phyloP scores from a whole-genome alignment of 2,888 invertebrate genomes.

The Anthrax anthrax region DNA sequence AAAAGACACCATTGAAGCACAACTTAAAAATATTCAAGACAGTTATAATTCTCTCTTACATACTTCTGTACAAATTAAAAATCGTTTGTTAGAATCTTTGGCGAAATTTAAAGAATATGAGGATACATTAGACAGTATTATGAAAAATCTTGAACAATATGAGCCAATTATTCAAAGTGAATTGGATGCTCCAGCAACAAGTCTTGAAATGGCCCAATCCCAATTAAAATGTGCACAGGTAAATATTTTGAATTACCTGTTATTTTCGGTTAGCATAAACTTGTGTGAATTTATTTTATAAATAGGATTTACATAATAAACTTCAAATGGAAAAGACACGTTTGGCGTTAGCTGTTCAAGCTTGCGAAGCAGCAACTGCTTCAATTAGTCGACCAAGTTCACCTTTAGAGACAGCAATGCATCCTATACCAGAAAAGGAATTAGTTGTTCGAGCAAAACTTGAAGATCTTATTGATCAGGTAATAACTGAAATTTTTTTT shows the following conservation, averaged over 20 bases:
- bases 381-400: slow-evolving; percentile 83
- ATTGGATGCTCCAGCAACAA: slow-evolving; percentile 58
- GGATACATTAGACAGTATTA: slow-evolving; percentile 72
- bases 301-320: slow-evolving; percentile 59
- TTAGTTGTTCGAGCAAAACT: slow-evolving; percentile 69
- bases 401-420: slow-evolving; percentile 71
- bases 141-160: slow-evolving; percentile 63
- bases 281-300: too few relatives aligned
- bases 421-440: slow-evolving; percentile 73
- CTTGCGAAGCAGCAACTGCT: slow-evolving; percentile 84
- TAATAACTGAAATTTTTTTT: slow-evolving; percentile 27
- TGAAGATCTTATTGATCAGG: slow-evolving; percentile 88
- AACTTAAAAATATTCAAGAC: slow-evolving; percentile 80
- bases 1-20: slow-evolving; percentile 64
- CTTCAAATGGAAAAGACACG: slow-evolving; percentile 79
- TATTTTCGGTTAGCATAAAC: too few relatives aligned
- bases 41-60: slow-evolving; percentile 81
- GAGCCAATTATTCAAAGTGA: slow-evolving; percentile 63
- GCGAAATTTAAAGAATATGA: slow-evolving; percentile 90
- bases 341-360: slow-evolving; percentile 74
- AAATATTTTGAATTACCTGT: too few relatives aligned
- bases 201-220: slow-evolving; percentile 54
- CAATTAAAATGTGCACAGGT: slow-evolving; percentile 59
- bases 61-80: slow-evolving; percentile 82
- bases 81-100: slow-evolving; percentile 71